These are phyloP conservation scores for Anas flavirostris DNA, from an alignment of 2,797 vertebrate species.

Conservation along the genomic window DNA sequence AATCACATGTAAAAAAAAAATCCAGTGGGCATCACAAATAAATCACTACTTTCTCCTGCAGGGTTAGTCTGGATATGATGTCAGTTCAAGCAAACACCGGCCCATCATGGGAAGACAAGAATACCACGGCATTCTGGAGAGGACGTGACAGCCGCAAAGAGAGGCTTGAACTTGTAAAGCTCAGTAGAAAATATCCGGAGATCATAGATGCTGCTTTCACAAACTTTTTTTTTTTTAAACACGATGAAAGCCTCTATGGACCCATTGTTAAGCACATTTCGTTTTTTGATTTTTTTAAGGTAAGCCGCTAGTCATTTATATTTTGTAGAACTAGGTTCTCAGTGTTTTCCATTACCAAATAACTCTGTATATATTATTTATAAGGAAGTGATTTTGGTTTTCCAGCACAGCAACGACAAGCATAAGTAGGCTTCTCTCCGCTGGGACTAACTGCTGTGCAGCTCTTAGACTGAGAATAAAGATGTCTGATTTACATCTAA, in stretches of 20 bases:
- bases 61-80: constrained; percentile 98
- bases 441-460: neutral
- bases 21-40: neutral
- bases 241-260: constrained; percentile 93
- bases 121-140: constrained; percentile 92
- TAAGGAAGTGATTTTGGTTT: neutral
- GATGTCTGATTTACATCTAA: constrained; percentile 8
- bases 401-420: neutral
- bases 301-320: constrained; percentile 58
- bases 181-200: constrained; percentile 87
- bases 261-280: constrained; percentile 96
- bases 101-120: constrained; percentile 90
- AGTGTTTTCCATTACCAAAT: neutral
- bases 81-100: constrained; percentile 96
- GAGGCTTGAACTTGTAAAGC: constrained; percentile 94
- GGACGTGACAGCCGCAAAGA: constrained; percentile 96
- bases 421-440: neutral
- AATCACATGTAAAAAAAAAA: neutral
- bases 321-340: neutral
- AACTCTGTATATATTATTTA: neutral
- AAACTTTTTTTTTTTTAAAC: constrained; percentile 99
- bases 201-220: constrained; percentile 94
- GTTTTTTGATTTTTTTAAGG: constrained; percentile 99
- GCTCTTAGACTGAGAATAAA: neutral
- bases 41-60: constrained; percentile 67